Conservation (phyloP, 2,888 invertebrate genomes). For the Artemia sinica region DNA sequence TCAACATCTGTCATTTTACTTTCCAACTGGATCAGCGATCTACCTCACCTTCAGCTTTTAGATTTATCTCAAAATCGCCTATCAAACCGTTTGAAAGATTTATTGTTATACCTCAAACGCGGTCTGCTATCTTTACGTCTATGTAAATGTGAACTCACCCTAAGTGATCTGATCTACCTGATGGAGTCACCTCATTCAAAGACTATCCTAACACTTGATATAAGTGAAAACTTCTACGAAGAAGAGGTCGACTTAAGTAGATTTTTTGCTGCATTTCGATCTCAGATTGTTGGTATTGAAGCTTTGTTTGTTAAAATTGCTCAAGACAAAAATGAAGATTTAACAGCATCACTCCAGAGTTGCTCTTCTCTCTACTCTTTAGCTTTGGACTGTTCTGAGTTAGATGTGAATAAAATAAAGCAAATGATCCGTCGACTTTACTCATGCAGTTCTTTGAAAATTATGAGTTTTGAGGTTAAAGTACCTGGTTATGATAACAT, state of each 20-base stretch:
- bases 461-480: no score
- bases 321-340: background rate
- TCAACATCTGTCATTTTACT: background rate
- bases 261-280: background rate
- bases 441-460: slow-evolving; percentile 5
- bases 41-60: background rate
- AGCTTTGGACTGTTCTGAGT: background rate
- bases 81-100: background rate
- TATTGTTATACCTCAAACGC: background rate
- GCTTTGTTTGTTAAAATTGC: background rate
- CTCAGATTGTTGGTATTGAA: slow-evolving; percentile 9
- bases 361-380: background rate
- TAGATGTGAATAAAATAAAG: background rate
- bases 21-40: slow-evolving; percentile 7
- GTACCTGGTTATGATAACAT: no score
- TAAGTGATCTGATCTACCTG: background rate
- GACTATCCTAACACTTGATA: background rate
- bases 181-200: background rate
- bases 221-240: background rate
- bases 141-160: background rate
- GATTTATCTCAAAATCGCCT: slow-evolving; percentile 1
- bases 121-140: background rate
- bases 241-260: background rate
- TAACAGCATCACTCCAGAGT: background rate
- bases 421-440: background rate